phyloP scores from a whole-genome alignment of 1,140 invertebrate genomes.

The Papilio polyxenes region DNA sequence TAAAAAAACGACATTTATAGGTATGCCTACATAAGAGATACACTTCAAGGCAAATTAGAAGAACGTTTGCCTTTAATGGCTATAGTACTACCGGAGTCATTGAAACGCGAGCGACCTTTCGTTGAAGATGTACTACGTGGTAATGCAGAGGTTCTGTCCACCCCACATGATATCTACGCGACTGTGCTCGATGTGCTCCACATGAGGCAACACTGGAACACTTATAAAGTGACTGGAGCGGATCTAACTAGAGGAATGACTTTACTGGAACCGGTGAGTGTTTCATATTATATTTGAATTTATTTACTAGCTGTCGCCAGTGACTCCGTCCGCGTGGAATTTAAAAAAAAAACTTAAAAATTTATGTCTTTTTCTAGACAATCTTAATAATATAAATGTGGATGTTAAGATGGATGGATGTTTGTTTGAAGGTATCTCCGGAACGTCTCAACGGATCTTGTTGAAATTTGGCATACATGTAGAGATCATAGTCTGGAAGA shows the following conservation, averaged over 20 bases:
- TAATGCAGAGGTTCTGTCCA: conserved; percentile 86
- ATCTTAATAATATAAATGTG: too few species aligned
- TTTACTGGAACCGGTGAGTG: conserved; percentile 85
- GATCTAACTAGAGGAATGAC: conserved; percentile 84
- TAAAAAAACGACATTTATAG: conserved; percentile 67
- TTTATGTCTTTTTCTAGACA: too few species aligned
- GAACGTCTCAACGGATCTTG: too few species aligned
- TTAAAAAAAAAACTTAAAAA: too few species aligned
- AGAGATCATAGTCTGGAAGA: too few species aligned
- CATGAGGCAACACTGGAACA: conserved; percentile 57
- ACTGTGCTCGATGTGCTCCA: conserved; percentile 85
- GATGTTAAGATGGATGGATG: too few species aligned
- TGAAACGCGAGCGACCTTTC: conserved; percentile 82
- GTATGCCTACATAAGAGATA: conserved; percentile 90
- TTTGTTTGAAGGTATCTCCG: too few species aligned
- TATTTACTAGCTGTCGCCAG: too few species aligned
- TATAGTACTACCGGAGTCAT: conserved; percentile 87
- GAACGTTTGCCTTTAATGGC: conserved; percentile 93
- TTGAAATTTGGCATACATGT: too few species aligned
- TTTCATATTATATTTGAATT: background rate
- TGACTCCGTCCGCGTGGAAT: too few species aligned
- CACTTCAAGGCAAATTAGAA: conserved; percentile 93
- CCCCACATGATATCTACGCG: conserved; percentile 91
- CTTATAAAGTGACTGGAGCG: conserved; percentile 74
- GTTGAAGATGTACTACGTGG: conserved; percentile 84